phyloP scores from a whole-genome alignment of 37 sponge, comb jelly and placozoan species.

The Petrosia ficiformis region DNA sequence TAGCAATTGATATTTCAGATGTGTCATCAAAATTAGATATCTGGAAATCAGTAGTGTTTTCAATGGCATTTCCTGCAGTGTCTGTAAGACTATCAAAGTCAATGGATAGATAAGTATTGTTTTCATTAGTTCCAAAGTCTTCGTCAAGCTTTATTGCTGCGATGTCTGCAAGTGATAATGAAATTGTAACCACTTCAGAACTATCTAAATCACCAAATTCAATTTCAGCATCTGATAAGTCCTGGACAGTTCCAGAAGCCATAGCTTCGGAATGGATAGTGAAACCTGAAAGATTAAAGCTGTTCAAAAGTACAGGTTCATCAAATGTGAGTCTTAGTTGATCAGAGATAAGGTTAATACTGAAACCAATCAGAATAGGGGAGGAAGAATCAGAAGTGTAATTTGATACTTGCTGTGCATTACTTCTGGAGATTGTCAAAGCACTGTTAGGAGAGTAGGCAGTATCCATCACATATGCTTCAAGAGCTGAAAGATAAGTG shows the following conservation, averaged over 20 bases:
- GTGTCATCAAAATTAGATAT: slow-evolving; percentile 15
- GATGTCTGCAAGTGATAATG: slow-evolving; percentile 55
- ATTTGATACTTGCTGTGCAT: slow-evolving; percentile 44
- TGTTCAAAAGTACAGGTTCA: slow-evolving; percentile 67
- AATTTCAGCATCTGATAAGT: slow-evolving; percentile 51
- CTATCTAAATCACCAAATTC: slow-evolving; percentile 16
- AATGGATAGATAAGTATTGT: slow-evolving; percentile 71
- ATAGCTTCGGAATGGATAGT: slow-evolving; percentile 49
- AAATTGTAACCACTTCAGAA: slow-evolving; percentile 31
- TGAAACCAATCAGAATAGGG: slow-evolving; percentile 54
- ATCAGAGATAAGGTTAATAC: slow-evolving; percentile 57
- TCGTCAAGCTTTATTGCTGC: slow-evolving; percentile 67
- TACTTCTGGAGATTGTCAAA: slow-evolving; percentile 15
- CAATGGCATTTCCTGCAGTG: slow-evolving; percentile 37
- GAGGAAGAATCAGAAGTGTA: slow-evolving; percentile 67
- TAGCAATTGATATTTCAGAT: slow-evolving; percentile 27
- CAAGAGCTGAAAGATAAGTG: slow-evolving; percentile 56
- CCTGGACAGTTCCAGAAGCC: slow-evolving; percentile 9
- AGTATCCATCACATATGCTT: slow-evolving; percentile 62
- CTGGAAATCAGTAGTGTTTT: slow-evolving; percentile 6
- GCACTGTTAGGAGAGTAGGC: slow-evolving; percentile 65
- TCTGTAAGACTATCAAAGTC: slow-evolving; percentile 40
- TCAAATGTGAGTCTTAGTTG: slow-evolving; percentile 61
- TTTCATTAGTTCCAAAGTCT: slow-evolving; percentile 52
- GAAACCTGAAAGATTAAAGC: slow-evolving; percentile 57